A percentile compares a stretch with the other conserved stretches of the same genome.
These are phyloP conservation scores for Caenorhabditis doughertyi DNA, from an alignment of 2,888 invertebrate genomes.

Conservation along the genomic window DNA sequence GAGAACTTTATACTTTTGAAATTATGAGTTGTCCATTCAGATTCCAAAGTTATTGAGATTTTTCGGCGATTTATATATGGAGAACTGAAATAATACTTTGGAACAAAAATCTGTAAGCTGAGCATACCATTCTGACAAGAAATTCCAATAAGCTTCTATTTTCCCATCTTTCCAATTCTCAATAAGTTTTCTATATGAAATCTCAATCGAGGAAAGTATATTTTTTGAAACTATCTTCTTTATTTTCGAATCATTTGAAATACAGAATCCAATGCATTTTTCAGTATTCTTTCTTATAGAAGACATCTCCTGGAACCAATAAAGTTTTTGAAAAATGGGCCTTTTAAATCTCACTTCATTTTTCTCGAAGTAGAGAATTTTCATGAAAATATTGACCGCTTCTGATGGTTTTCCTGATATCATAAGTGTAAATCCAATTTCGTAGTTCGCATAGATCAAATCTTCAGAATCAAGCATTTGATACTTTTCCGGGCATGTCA, in stretches of 20 bases:
- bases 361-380: neutral
- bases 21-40: conserved; percentile 17
- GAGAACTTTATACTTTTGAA: conserved; percentile 7
- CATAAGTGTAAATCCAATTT: conserved; percentile 11
- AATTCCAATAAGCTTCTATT: conserved; percentile 15
- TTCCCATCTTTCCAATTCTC: conserved; percentile 26
- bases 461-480: neutral
- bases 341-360: neutral
- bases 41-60: too few species aligned
- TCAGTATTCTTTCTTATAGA: neutral
- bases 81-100: neutral
- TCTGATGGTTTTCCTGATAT: conserved; percentile 6
- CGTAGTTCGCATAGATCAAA: neutral
- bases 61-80: neutral
- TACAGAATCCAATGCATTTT: conserved; percentile 1
- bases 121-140: conserved; percentile 12
- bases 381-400: neutral
- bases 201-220: neutral
- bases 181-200: neutral
- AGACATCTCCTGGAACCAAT: neutral
- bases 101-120: neutral
- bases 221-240: neutral
- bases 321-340: neutral
- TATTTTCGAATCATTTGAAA: neutral
- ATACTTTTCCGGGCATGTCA: too few species aligned